Percentiles rank a stretch among this genome's conserved stretches.
phyloP scores from a whole-genome alignment of 2,888 invertebrate species.

The Ophioninae sp. region DNA sequence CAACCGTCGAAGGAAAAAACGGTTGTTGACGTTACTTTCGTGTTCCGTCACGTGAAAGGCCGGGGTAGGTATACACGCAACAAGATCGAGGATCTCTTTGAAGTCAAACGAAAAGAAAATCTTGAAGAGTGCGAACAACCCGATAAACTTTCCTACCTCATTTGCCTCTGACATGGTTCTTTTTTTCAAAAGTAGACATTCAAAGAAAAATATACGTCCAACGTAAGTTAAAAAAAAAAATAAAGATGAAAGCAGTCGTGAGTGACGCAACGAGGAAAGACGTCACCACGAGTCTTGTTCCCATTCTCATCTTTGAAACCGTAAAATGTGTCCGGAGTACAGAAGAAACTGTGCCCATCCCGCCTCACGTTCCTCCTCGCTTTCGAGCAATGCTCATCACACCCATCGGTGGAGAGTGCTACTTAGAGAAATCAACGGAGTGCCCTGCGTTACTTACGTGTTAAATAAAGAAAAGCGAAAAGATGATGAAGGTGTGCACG shows the following conservation, averaged over 20 bases:
- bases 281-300: conserved; percentile 30
- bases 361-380: conserved; percentile 23
- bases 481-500: conserved; percentile 57
- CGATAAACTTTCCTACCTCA: conserved; percentile 8
- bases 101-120: not conserved
- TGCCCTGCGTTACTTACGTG: conserved; percentile 75
- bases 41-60: not conserved
- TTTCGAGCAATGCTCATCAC: conserved; percentile 23
- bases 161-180: conserved; percentile 23
- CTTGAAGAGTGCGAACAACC: conserved; percentile 20
- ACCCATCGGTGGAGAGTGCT: conserved; percentile 78
- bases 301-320: conserved; percentile 27
- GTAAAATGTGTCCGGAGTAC: conserved; percentile 15
- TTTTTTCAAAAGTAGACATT: conserved; percentile 21
- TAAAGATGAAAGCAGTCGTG: conserved; percentile 22
- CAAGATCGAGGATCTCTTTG: no score
- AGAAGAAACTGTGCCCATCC: conserved; percentile 23
- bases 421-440: conserved; percentile 79
- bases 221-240: conserved; percentile 12
- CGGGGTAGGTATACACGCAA: no score
- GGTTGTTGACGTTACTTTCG: no score
- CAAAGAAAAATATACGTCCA: conserved; percentile 27
- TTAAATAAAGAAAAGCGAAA: conserved; percentile 68
- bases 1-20: no score
- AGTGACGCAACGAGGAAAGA: conserved; percentile 36